Base-by-base conservation (phyloP, 2,797 vertebrate species). In the Darevskia nairensis region DNA sequence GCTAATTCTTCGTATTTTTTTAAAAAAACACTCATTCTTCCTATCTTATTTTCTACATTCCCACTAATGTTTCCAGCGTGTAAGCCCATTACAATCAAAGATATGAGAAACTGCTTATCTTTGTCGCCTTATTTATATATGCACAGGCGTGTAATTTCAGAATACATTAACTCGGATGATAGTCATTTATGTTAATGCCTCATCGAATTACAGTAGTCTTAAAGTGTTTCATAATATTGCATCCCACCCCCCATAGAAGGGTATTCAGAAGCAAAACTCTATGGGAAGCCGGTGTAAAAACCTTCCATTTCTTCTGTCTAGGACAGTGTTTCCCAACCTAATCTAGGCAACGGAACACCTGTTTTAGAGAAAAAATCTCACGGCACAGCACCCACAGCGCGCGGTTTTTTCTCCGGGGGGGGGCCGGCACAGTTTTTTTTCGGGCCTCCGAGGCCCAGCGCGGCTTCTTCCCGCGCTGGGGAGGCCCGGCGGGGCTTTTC, bases 21-120 rank as follows among this genome's bases (percentile, higher is more conserved):
- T 68, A 35, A 59, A 82, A 4, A 83, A 35, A 50, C 8, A 29
- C 29, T 50, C 55, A 85, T 82, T 79, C n/a, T 91, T 15, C 0
- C 61, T 68, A 41, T 69, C 32, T 78, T 80, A 41, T 87, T 82
- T 86, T 75, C 25, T 27, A 35, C 1, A 41, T 68, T 78, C 74
- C 68, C 55, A 50, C 72, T 39, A 86, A 50, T 77, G 87, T 82
- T 91, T 93, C 8, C n/a, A 85, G 55, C 44, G 69, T 17, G 82
- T 71, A 89, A 91, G 55, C 21, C 50, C 80, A 41, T 13, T 79
- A 89, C 59, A 85, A 87, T 61, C n/a, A 92, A 91, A 79, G 41
- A 74, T 71, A 82, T 2, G 1, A 23, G 50, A 86, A 91, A 83
- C 3, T 23, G 64, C 55, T 91, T 89, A 35, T 61, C 79, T 84